Conservation (phyloP, 2,888 invertebrate genomes). For the Pheosia gnoma region DNA sequence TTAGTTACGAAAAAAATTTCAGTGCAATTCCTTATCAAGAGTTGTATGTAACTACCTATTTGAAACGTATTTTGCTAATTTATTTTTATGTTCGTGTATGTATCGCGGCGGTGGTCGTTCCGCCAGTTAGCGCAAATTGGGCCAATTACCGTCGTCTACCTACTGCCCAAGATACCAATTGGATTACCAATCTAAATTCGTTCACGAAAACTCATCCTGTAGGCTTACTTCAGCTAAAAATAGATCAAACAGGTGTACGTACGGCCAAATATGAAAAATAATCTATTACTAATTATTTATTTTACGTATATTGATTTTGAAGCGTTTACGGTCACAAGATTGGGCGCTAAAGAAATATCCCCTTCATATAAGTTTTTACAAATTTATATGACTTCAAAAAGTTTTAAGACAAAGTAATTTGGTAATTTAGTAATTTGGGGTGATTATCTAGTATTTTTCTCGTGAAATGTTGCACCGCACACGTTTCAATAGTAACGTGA, state of each 20-base stretch:
- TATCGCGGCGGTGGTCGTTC: slow-evolving; percentile 51
- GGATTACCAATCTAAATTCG: slow-evolving; percentile 61
- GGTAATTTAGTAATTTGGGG: too few relatives aligned
- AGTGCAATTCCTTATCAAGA: slow-evolving; percentile 25
- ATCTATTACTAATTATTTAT: too few relatives aligned
- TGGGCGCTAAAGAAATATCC: too few relatives aligned
- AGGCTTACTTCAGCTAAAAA: slow-evolving; percentile 12
- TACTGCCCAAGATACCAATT: slow-evolving; percentile 59
- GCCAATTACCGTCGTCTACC: slow-evolving; percentile 59
- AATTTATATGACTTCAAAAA: too few relatives aligned
- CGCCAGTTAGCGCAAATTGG: slow-evolving; percentile 65
- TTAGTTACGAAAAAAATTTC: slow-evolving; percentile 8
- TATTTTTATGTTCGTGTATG: slow-evolving; percentile 37
- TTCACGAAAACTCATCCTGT: slow-evolving; percentile 42
- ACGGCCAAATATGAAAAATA: too few relatives aligned
- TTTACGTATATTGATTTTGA: neutral
- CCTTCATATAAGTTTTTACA: too few relatives aligned
- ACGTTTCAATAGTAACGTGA: too few relatives aligned
- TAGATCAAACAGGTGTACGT: neutral
- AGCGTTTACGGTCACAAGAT: too few relatives aligned
- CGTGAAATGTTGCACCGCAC: too few relatives aligned
- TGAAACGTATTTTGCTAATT: slow-evolving; percentile 37
- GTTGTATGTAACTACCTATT: slow-evolving; percentile 8
- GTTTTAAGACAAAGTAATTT: too few relatives aligned
- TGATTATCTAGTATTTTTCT: too few relatives aligned